Conservation (phyloP, 2,113 vertebrate genomes). For the Ochotona curzoniae region DNA sequence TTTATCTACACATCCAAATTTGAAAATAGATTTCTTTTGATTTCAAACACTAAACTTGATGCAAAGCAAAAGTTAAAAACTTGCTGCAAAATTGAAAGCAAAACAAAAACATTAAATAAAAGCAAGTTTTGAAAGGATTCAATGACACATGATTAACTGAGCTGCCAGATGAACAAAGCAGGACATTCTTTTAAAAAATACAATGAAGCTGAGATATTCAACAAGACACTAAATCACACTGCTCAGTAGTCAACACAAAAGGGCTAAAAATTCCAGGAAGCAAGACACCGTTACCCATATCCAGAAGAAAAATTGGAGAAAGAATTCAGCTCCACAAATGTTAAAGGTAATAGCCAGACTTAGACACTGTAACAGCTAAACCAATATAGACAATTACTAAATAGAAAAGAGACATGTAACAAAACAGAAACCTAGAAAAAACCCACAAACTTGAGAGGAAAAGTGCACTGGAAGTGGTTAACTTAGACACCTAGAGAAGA, state of each 20-base stretch:
- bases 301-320: neutral
- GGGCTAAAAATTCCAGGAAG: neutral
- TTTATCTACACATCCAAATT: slow-evolving; percentile 84
- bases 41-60: slow-evolving; percentile 84
- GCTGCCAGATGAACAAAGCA: neutral
- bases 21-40: slow-evolving; percentile 83
- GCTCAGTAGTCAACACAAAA: neutral
- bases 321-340: neutral
- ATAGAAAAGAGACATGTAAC: neutral
- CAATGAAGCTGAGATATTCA: neutral
- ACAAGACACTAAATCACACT: neutral
- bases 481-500: neutral
- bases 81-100: slow-evolving; percentile 77
- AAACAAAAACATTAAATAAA: neutral
- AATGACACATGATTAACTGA: neutral
- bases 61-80: slow-evolving; percentile 82
- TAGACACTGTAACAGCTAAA: neutral
- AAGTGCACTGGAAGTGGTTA: neutral
- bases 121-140: neutral
- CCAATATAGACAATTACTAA: neutral
- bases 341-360: neutral
- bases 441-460: neutral
- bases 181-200: neutral
- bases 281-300: neutral
- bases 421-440: neutral